phyloP scores from a whole-genome alignment of 2,888 invertebrate genomes.

The Acrobasis repandana region DNA sequence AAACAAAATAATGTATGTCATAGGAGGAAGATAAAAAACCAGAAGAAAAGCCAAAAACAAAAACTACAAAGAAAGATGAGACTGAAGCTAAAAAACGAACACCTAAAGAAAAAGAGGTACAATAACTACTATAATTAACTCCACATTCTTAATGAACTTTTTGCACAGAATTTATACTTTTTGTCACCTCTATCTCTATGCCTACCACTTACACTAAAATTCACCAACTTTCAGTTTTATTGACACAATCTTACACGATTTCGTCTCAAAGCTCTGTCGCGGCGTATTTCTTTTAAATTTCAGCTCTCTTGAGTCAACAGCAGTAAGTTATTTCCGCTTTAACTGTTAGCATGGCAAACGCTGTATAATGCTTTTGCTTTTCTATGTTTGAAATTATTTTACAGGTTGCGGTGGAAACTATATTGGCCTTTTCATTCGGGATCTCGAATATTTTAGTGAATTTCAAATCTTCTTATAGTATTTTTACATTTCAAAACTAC shows the following conservation, averaged over 20 bases:
- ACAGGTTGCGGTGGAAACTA: slow-evolving; percentile 21
- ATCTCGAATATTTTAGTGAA: not conserved
- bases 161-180: slow-evolving; percentile 13
- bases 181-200: slow-evolving; percentile 31
- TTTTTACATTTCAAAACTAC: not conserved
- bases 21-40: slow-evolving; percentile 75
- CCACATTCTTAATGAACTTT: slow-evolving; percentile 12
- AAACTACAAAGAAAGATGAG: slow-evolving; percentile 66
- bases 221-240: slow-evolving; percentile 32
- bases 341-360: slow-evolving; percentile 48
- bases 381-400: slow-evolving; percentile 38
- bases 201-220: slow-evolving; percentile 41
- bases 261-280: slow-evolving; percentile 45
- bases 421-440: not conserved
- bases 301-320: slow-evolving; percentile 27
- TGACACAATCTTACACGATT: slow-evolving; percentile 29
- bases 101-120: slow-evolving; percentile 77
- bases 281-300: slow-evolving; percentile 32
- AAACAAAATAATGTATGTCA: slow-evolving; percentile 27
- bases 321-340: slow-evolving; percentile 40
- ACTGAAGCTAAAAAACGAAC: slow-evolving; percentile 69
- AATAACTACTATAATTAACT: slow-evolving; percentile 37
- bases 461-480: not conserved
- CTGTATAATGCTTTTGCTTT: slow-evolving; percentile 51
- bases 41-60: slow-evolving; percentile 74